phyloP scores from a whole-genome alignment of 2,888 invertebrate genomes.

The Oscheius sp. region DNA sequence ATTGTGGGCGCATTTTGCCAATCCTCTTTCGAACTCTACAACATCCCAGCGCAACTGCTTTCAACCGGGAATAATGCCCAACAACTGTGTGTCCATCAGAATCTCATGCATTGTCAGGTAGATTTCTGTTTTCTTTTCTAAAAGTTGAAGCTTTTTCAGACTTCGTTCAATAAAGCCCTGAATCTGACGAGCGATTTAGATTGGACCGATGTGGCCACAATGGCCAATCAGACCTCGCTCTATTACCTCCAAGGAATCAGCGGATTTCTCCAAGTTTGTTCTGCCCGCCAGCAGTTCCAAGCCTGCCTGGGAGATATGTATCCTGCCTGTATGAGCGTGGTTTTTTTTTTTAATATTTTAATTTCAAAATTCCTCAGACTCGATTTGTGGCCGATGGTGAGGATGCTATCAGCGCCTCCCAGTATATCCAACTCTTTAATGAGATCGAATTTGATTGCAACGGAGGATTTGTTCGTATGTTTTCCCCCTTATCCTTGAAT shows the following conservation, averaged over 20 bases:
- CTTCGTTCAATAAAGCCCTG: constrained; percentile 36
- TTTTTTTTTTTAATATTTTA: background rate
- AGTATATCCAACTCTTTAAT: constrained; percentile 37
- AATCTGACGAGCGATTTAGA: constrained; percentile 33
- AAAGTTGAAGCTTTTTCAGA: constrained; percentile 5
- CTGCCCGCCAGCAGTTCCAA: constrained; percentile 41
- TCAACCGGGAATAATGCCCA: background rate
- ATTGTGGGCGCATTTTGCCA: background rate
- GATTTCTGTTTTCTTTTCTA: background rate
- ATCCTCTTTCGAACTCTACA: background rate
- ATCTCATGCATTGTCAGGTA: constrained; percentile 9
- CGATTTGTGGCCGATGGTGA: constrained; percentile 36
- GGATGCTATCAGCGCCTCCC: constrained; percentile 28
- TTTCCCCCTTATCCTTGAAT: background rate
- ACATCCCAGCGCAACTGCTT: background rate
- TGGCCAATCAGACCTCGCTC: constrained; percentile 7
- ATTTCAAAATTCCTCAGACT: constrained; percentile 13
- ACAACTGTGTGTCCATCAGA: constrained; percentile 3
- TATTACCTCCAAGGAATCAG: constrained; percentile 30
- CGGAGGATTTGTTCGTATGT: constrained; percentile 49
- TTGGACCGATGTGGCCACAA: constrained; percentile 37
- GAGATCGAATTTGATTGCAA: constrained; percentile 45
- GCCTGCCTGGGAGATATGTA: constrained; percentile 42
- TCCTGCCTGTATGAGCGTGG: constrained; percentile 37
- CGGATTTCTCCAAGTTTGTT: constrained; percentile 38